These are phyloP conservation scores for Rhagoletis pomonella DNA, from an alignment of 1,140 invertebrate species.

Conservation along the genomic window DNA sequence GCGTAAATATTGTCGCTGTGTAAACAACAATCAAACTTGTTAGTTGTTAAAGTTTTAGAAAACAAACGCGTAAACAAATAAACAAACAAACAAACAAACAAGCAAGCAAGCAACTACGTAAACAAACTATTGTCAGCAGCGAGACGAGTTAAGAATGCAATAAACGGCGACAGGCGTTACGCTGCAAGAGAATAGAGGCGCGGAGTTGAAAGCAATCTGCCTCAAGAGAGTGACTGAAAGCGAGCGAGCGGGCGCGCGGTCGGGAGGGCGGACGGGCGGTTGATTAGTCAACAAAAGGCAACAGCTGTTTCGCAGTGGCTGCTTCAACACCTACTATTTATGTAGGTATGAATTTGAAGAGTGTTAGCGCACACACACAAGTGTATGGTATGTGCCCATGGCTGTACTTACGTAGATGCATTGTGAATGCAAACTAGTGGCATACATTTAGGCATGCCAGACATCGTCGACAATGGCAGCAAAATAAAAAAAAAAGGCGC, in stretches of 20 bases:
- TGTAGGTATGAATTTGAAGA: no score
- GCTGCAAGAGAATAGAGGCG: not conserved
- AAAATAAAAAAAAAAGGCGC: not conserved
- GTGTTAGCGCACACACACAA: not conserved
- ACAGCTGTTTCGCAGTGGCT: slow-evolving; percentile 42
- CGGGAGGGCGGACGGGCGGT: not conserved
- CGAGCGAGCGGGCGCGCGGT: not conserved
- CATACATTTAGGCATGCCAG: slow-evolving; percentile 33
- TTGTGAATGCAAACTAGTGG: not conserved
- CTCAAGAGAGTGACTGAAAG: no score
- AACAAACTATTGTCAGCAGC: not conserved
- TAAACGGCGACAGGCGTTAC: not conserved
- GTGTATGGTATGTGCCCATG: no score
- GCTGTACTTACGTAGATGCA: not conserved
- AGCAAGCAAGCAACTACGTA: not conserved
- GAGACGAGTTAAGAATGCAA: slow-evolving; percentile 12
- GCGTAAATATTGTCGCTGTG: slow-evolving; percentile 44
- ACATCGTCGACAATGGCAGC: not conserved
- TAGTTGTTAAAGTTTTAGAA: slow-evolving; percentile 48
- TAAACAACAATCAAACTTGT: slow-evolving; percentile 54
- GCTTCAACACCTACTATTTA: slow-evolving; percentile 35
- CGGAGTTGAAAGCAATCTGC: no score
- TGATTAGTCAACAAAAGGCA: not conserved
- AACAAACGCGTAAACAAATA: slow-evolving; percentile 39
- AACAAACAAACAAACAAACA: slow-evolving; percentile 18